Evolutionary conservation across 2,797 vertebrate genomes (phyloP), one percentile per base, ranked within the genome.

Genomic region (Accipiter minullus): DNA sequence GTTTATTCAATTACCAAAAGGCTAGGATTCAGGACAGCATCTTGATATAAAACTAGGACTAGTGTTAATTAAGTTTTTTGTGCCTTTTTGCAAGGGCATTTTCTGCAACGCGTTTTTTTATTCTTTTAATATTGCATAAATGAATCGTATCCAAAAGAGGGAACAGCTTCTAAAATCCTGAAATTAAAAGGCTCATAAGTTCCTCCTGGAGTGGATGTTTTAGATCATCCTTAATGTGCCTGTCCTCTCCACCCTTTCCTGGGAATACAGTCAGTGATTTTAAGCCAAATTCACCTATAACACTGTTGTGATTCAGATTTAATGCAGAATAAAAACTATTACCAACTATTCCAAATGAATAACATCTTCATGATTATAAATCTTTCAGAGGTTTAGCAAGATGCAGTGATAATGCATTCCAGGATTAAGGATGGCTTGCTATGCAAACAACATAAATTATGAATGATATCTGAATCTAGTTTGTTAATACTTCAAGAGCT

Each of bases 371-470:
- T 34, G 17, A 40, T 66, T 76, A 86, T 93, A 92, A 94, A 93
- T 89, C 73, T 87, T 95, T 63, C 56, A 93, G 22, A 92, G 18
- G 36, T 48, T 71, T 69, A 91, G 55, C 31, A 84, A 81, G 67
- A 90, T n/a, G 44, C 40, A 94, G 64, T 22, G 31, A 73, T 72
- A 80, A 90, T 55, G 40, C 40, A 69, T 60, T 87, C 32, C 48
- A 47, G 36, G 26, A 80, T 89, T 90, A 90, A 77, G 64, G 53
- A 90, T 10, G 45, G 63, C 36, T 89, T 4, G 4, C 60, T 90
- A 42, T 42, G 83, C 59, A 89, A 94, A 55, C 71, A 89, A n/a
- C 47, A 82, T 90, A 60, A 94, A 94, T 94, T 80, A 95, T 85
- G 36, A 93, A 95, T 45, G 55, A 82, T 64, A 80, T 22, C 74